Percentiles rank a stretch among this genome's conserved stretches.
These are phyloP conservation scores for Pocota personata DNA, from an alignment of 2,888 invertebrate genomes.

Conservation along the genomic window DNA sequence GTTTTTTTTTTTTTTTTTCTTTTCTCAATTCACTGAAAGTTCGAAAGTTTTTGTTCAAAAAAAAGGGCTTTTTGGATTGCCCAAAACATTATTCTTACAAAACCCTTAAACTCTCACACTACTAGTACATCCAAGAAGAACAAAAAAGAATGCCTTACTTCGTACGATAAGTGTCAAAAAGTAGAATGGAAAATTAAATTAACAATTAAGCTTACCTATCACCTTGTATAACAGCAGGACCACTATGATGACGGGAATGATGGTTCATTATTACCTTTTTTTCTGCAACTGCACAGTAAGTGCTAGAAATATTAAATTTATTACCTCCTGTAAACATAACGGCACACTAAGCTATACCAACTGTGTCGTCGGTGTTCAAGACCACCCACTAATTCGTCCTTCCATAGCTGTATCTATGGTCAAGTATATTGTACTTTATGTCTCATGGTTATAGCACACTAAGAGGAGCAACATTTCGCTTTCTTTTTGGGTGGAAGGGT, in stretches of 20 bases:
- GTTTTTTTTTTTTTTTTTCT: no score
- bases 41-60: no score
- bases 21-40: no score
- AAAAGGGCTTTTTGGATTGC: no score
- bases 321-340: slow-evolving; percentile 20
- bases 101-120: no score
- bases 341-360: slow-evolving; percentile 9
- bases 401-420: not conserved
- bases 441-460: slow-evolving; percentile 3
- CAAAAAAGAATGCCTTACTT: not conserved
- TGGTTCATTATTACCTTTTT: not conserved
- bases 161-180: slow-evolving; percentile 5
- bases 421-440: slow-evolving; percentile 1
- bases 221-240: slow-evolving; percentile 21
- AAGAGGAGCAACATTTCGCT: slow-evolving; percentile 7
- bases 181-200: slow-evolving; percentile 12
- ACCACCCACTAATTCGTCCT: slow-evolving; percentile 44
- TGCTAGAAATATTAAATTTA: slow-evolving; percentile 49
- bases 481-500: not conserved
- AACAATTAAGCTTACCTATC: slow-evolving; percentile 30
- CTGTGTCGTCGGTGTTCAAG: slow-evolving; percentile 16
- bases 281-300: not conserved
- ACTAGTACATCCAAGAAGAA: not conserved
- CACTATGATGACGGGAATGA: not conserved
- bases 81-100: no score